Evolutionary conservation across 2,888 invertebrate genomes (phyloP).

Genomic region (Bellardia pandia): DNA sequence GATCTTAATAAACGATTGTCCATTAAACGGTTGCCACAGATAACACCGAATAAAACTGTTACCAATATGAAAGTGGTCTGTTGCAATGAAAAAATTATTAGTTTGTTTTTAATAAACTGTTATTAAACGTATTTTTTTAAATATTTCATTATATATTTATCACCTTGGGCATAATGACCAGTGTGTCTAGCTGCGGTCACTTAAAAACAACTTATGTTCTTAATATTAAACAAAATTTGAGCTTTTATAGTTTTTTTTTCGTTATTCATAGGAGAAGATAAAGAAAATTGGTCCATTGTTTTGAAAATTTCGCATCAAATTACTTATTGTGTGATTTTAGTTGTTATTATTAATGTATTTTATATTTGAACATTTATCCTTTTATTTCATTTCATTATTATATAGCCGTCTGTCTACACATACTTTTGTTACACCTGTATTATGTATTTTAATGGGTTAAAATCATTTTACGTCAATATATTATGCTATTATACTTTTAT

Average conservation of each 20-base stretch:
- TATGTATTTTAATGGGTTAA: constrained; percentile 52
- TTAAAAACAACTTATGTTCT: constrained; percentile 27
- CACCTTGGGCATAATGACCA: constrained; percentile 73
- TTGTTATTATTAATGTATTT: constrained; percentile 20
- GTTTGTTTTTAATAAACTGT: constrained; percentile 26
- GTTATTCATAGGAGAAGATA: background rate
- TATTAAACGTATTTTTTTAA: background rate
- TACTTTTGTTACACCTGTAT: constrained; percentile 29
- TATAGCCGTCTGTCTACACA: constrained; percentile 1
- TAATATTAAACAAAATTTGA: background rate
- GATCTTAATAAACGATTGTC: constrained; percentile 69
- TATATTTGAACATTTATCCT: constrained; percentile 29
- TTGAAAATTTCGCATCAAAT: constrained; percentile 44
- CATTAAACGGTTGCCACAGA: constrained; percentile 72
- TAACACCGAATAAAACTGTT: constrained; percentile 71
- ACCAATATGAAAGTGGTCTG: constrained; percentile 71
- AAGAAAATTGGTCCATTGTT: constrained; percentile 44
- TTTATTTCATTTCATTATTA: constrained; percentile 17
- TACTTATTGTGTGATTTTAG: constrained; percentile 52
- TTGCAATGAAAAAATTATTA: constrained; percentile 3
- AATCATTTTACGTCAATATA: constrained; percentile 41
- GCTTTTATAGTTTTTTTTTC: constrained; percentile 65
- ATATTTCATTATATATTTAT: background rate
- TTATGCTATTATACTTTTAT: constrained; percentile 29
- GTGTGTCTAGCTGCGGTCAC: constrained; percentile 37